Evolutionary conservation across 2,113 vertebrate genomes (phyloP), one percentile per base, ranked within the genome.

Genomic region (Myrmecophaga tridactyla): DNA sequence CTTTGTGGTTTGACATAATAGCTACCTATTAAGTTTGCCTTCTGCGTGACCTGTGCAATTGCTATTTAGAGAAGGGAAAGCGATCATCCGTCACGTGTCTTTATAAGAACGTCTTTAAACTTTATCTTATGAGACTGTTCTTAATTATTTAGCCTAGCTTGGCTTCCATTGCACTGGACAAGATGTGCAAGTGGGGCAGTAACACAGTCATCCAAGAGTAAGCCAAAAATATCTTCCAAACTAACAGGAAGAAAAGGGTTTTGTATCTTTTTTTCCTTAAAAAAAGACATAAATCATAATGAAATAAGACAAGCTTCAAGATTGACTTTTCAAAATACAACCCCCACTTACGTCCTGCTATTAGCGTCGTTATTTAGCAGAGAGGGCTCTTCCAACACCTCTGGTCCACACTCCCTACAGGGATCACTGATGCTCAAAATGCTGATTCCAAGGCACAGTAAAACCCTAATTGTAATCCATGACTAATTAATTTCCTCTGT

Each of bases 1-100:
- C 93, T 72, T 27, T 82, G 94, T 27, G 94, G 89, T 62, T 75
- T 73, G 48, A 51, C 82, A 90, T 89, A 88, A 95, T 86, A 65
- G 82, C 93, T 56, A 65, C 91, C 89, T 90, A 62, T 90, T 81
- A 92, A 92, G 76, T 69, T 21, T 62, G 97, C 90, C 90, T 92
- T 63, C 95, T 69, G 88, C 4, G 1, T 89, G 91, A 90, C 89
- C 93, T 29, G 14, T 5, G 39, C 39, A 9, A 23, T 62, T 56
- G 89, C 82, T 70, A 1, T 13, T 92, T 63, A 73, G 86, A 36
- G 81, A 86, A 86, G 93, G 78, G 86, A 58, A 87, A 77, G 89
- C 72, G 0, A 0, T 34, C 88, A 23, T 63, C 85, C 65, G 1
- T n/a, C 90, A 4, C 15, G 72, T 23, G 48, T 48, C 81, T n/a